A percentile compares a stretch with the other conserved stretches of the same genome.
phyloP scores from a whole-genome alignment of 2,113 vertebrate species.

The Zingel zingel region DNA sequence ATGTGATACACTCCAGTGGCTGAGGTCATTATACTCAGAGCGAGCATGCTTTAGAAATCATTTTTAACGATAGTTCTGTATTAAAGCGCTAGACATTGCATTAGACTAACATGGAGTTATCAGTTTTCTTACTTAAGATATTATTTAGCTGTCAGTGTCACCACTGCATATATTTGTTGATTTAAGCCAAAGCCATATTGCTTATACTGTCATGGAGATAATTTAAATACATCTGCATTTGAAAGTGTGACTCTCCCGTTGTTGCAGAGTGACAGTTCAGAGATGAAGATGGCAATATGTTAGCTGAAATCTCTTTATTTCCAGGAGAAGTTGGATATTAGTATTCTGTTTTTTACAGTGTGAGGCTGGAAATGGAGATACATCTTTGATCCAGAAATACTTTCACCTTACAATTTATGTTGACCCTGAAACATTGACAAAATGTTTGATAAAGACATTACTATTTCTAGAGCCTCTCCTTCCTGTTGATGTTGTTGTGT shows the following conservation, averaged over 20 bases:
- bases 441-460: constrained; percentile 33
- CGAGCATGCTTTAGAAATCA: constrained; percentile 52
- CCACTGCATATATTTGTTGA: constrained; percentile 8
- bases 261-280: not conserved
- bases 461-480: constrained; percentile 55
- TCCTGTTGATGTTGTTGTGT: constrained; percentile 54
- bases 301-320: constrained; percentile 9
- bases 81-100: constrained; percentile 18
- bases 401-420: constrained; percentile 21
- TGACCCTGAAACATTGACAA: constrained; percentile 35
- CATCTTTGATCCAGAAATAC: constrained; percentile 55
- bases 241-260: not conserved
- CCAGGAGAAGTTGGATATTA: not conserved
- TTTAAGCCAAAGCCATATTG: not conserved
- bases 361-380: not conserved
- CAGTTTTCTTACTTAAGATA: constrained; percentile 26
- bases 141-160: constrained; percentile 26
- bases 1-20: constrained; percentile 56
- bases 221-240: constrained; percentile 11
- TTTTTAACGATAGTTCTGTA: constrained; percentile 52
- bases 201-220: not conserved
- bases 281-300: constrained; percentile 1
- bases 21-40: constrained; percentile 52
- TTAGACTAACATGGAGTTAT: constrained; percentile 21
- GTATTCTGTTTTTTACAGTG: not conserved